A percentile compares a stretch with the other conserved stretches of the same genome.
Conservation (phyloP, 2,113 vertebrate species). For the Dolichotis patagonum region DNA sequence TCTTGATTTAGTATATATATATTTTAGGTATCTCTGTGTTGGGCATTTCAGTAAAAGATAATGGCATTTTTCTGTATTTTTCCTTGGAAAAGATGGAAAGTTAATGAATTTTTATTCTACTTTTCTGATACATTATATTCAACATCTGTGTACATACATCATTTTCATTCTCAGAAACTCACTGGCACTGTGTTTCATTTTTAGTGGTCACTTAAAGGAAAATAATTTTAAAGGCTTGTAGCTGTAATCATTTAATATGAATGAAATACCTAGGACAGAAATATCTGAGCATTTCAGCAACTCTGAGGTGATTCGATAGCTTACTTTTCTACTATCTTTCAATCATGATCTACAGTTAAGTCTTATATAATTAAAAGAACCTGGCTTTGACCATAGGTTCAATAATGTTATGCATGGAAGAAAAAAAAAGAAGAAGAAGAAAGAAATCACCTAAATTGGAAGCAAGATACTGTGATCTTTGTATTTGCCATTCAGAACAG, state of each 20-base stretch:
- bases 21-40: constrained; percentile 3
- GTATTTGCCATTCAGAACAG: constrained; percentile 78
- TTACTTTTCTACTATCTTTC: constrained; percentile 49
- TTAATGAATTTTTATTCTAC: background rate
- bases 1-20: background rate
- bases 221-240: background rate
- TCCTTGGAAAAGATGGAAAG: background rate
- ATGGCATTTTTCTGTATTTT: background rate
- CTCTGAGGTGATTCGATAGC: constrained; percentile 34
- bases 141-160: background rate
- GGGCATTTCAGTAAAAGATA: background rate
- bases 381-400: constrained; percentile 70
- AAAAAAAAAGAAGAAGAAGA: background rate
- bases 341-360: constrained; percentile 67
- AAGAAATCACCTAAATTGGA: background rate
- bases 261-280: constrained; percentile 30
- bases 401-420: background rate
- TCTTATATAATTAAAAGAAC: constrained; percentile 66
- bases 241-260: background rate
- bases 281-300: constrained; percentile 7
- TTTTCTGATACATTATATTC: background rate
- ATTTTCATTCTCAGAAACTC: background rate
- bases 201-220: constrained; percentile 12
- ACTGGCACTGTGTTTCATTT: background rate
- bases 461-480: constrained; percentile 57